Percentiles rank a stretch among this genome's conserved stretches.
Conservation (phyloP, 2,888 invertebrate species). For the Ennomos fuscantarius region DNA sequence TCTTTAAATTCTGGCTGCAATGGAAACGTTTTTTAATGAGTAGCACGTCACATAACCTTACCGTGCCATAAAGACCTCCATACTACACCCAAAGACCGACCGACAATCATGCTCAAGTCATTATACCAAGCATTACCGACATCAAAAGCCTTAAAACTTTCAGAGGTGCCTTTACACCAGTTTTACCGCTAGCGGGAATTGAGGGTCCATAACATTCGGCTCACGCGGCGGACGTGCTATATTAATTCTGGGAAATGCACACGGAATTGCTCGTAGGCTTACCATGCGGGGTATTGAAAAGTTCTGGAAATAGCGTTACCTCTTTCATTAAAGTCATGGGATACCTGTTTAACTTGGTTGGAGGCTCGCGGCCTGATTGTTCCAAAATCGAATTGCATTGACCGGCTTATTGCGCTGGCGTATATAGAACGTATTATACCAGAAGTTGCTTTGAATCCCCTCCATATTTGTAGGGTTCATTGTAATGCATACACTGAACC, state of each 20-base stretch:
- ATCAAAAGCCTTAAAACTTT: constrained; percentile 11
- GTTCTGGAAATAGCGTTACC: not conserved
- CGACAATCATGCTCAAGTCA: not conserved
- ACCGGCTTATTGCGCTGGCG: no score
- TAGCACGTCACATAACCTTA: no score
- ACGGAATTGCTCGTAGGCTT: constrained; percentile 20
- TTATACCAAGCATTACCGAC: constrained; percentile 4
- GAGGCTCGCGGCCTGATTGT: no score
- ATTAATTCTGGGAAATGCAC: constrained; percentile 27
- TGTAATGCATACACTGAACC: no score
- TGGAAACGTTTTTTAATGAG: no score
- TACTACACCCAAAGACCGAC: not conserved
- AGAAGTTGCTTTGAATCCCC: no score
- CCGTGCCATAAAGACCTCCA: not conserved
- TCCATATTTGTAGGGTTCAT: no score
- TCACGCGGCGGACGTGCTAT: constrained; percentile 24
- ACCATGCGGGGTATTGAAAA: constrained; percentile 8
- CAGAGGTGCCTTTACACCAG: constrained; percentile 13
- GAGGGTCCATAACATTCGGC: constrained; percentile 22
- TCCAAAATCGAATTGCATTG: no score
- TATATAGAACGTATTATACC: no score
- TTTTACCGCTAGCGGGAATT: constrained; percentile 13
- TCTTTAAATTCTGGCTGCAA: no score
- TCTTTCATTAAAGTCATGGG: no score
- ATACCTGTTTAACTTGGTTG: no score